Percentiles rank a stretch among this genome's conserved stretches.
phyloP scores from a whole-genome alignment of 2,113 vertebrate species.

The Nesogale talazaci region DNA sequence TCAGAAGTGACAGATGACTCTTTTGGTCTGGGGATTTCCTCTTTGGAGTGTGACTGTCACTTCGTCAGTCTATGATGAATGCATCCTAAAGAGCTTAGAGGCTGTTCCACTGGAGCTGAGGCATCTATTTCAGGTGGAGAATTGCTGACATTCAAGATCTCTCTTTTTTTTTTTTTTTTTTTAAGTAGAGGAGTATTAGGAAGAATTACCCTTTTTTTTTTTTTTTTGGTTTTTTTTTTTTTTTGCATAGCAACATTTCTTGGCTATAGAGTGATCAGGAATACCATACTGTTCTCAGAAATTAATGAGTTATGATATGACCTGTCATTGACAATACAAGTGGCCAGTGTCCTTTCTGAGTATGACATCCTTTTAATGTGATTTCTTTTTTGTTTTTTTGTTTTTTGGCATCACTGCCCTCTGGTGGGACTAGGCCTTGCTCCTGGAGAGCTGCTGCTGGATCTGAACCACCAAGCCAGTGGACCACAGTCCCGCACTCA shows the following conservation, averaged over 20 bases:
- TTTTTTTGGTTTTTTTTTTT: slow-evolving; percentile 36
- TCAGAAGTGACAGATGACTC: slow-evolving; percentile 51
- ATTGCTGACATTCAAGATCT: slow-evolving; percentile 67
- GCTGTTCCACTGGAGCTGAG: slow-evolving; percentile 59
- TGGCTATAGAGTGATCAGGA: not conserved
- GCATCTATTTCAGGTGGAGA: slow-evolving; percentile 65
- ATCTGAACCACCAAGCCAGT: too few relatives aligned
- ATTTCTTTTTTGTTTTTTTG: too few relatives aligned
- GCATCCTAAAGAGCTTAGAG: slow-evolving; percentile 61
- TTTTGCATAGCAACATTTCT: not conserved
- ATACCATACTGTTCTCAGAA: not conserved
- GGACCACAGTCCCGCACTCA: too few relatives aligned
- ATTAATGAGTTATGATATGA: not conserved
- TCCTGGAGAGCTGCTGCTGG: too few relatives aligned
- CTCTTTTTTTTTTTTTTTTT: slow-evolving; percentile 52
- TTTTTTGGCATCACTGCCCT: too few relatives aligned
- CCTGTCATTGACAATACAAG: not conserved
- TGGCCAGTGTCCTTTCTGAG: not conserved
- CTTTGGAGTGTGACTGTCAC: slow-evolving; percentile 55
- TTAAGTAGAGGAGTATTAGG: slow-evolving; percentile 16
- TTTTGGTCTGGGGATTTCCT: slow-evolving; percentile 70
- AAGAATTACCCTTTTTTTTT: slow-evolving; percentile 16
- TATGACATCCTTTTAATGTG: not conserved
- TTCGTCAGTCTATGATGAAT: slow-evolving; percentile 58
- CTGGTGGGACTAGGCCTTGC: too few relatives aligned